phyloP scores from a whole-genome alignment of 2,113 vertebrate genomes.

The Zosterops japonicus region DNA sequence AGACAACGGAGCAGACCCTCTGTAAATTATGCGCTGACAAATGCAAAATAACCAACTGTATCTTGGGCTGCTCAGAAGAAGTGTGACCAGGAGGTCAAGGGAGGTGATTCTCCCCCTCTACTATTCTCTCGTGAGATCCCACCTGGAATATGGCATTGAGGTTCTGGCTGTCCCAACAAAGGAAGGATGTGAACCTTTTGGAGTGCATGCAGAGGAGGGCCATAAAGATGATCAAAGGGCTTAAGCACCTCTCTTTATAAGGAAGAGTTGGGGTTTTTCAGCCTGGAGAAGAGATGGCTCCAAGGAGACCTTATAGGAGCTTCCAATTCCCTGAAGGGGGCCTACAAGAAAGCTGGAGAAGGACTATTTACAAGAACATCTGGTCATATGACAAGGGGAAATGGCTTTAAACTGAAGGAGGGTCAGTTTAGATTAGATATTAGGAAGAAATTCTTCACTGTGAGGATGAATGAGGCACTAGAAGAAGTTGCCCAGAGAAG shows the following conservation, averaged over 20 bases:
- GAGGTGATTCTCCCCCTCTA: not conserved
- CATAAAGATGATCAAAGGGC: not conserved
- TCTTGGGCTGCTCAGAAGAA: not conserved
- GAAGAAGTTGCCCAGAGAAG: not conserved
- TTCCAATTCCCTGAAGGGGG: not conserved
- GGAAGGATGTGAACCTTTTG: not conserved
- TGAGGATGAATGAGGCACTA: not conserved
- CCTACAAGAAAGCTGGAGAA: not conserved
- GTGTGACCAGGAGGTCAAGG: fast-evolving
- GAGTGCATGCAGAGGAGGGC: not conserved
- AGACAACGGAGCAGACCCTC: not conserved
- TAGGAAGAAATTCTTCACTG: not conserved
- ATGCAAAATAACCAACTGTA: not conserved
- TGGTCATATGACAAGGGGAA: not conserved
- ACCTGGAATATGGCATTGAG: not conserved
- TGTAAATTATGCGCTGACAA: not conserved
- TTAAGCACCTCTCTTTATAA: not conserved
- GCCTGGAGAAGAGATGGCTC: not conserved
- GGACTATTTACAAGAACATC: not conserved
- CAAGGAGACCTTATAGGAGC: not conserved
- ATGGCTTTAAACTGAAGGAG: not conserved
- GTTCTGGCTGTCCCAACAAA: not conserved
- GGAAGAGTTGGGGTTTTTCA: not conserved
- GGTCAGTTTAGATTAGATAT: not conserved
- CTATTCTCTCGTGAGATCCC: not conserved